A percentile compares a stretch with the other conserved stretches of the same genome.
phyloP scores from a whole-genome alignment of 2,888 invertebrate species.

The Agrochola lota region DNA sequence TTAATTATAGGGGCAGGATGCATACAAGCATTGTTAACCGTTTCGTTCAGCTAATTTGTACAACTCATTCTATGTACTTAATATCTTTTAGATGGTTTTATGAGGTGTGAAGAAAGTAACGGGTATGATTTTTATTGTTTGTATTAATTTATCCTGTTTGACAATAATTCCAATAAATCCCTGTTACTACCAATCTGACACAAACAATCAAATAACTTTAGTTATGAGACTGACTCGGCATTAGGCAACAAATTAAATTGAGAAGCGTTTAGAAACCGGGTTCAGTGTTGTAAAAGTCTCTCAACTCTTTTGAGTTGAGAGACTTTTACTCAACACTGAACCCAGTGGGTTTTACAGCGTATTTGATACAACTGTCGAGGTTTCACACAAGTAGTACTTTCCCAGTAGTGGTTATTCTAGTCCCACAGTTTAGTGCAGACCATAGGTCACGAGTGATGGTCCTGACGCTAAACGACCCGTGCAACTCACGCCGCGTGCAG shows the following conservation, averaged over 20 bases:
- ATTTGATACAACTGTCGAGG: neutral
- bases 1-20: too few species aligned
- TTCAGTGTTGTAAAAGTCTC: neutral
- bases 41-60: too few species aligned
- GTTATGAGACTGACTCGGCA: neutral
- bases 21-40: too few species aligned
- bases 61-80: too few species aligned
- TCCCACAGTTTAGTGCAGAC: slow-evolving; percentile 2
- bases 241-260: neutral
- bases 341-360: neutral
- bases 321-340: too few species aligned
- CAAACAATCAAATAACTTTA: neutral
- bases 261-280: neutral
- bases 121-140: too few species aligned
- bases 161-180: too few species aligned
- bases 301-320: neutral
- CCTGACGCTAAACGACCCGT: slow-evolving; percentile 27
- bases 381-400: neutral
- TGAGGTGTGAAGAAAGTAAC: too few species aligned
- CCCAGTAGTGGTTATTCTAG: neutral
- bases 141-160: too few species aligned
- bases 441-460: slow-evolving; percentile 3
- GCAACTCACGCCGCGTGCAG: slow-evolving; percentile 14
- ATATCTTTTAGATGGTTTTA: too few species aligned
- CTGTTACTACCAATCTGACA: too few species aligned